Evolutionary conservation across 23 tunicate genomes (phyloP), one percentile per base, ranked within the genome.

Genomic region (Trididemnum miniatum): DNA sequence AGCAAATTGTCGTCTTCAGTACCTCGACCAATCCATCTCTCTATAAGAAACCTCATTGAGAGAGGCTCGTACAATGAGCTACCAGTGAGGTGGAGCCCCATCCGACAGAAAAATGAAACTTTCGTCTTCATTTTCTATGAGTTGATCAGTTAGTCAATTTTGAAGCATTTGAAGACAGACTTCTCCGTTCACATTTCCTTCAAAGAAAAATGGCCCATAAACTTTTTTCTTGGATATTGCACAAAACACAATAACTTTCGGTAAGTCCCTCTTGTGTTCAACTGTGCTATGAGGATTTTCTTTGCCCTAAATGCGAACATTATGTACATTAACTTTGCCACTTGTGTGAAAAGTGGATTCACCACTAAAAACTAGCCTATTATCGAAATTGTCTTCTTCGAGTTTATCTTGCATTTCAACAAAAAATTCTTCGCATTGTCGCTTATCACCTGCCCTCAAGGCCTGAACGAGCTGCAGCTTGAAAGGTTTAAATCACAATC

Each of bases 331-430:
- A 1, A 73, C 79, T 73, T 73, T 26, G 59, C 79, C 79, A 73
- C 59, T 73, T 31, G 57, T 38, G 7, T 73, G 57, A 40, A 73
- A 73, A 3, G 59, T 38, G 27, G 79, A 27, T 26, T 40, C 59
- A 67, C 32, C 75, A 67, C 75, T 67, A 32, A 67, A 67, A n/a
- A 73, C 59, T 22, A 73, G 59, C 29, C 59, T 26, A 20, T 73
- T 59, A 73, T 73, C 59, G 79, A 73, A 73, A n/a, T 73, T 30
- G 79, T 73, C 79, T 73, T 73, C 79, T 73, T 73, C 79, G 31
- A 73, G 79, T 73, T 73, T 73, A n/a, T 73, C 59, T 73, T 73
- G 79, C 79, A 73, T 73, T 22, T 73, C 79, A 73, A 37, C 59
- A 37, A 57, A 73, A 26, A 73, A 37, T 40, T 73, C 31, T 22